Evolutionary conservation across 1,140 invertebrate genomes (phyloP).

Genomic region (Drosophila pandora): DNA sequence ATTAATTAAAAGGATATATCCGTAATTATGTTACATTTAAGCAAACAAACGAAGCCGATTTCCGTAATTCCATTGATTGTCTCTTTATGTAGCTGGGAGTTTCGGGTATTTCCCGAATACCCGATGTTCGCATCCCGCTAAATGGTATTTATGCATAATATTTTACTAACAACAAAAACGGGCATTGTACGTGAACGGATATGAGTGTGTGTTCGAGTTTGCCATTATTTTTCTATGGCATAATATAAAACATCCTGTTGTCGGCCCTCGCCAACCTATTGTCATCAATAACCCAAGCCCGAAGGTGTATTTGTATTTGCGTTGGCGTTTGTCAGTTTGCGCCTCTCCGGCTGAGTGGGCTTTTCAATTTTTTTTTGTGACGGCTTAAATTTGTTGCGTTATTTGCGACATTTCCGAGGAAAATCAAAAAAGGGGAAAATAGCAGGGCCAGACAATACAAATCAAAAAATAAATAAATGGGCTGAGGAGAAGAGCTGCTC

Average conservation of each 20-base stretch:
- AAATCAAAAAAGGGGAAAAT: conserved; percentile 66
- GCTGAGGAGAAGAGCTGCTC: conserved; percentile 8
- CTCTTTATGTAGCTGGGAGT: no score
- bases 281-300: conserved; percentile 64
- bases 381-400: conserved; percentile 78
- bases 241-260: conserved; percentile 81
- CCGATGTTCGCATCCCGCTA: conserved; percentile 11
- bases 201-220: conserved; percentile 17
- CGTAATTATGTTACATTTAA: no score
- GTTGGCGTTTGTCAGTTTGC: conserved; percentile 25
- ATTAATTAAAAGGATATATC: no score
- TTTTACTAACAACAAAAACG: conserved; percentile 48
- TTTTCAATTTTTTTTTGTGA: conserved; percentile 49
- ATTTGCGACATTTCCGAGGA: conserved; percentile 79
- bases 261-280: conserved; percentile 53
- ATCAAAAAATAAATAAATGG: conserved; percentile 21
- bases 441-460: conserved; percentile 49
- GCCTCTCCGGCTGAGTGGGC: conserved; percentile 9
- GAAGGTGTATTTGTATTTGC: conserved; percentile 50
- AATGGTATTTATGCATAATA: conserved; percentile 62
- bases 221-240: conserved; percentile 55
- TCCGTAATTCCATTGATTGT: no score
- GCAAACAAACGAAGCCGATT: no score
- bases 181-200: conserved; percentile 45
- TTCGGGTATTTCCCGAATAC: conserved; percentile 1